Evolutionary conservation across 2,888 invertebrate genomes (phyloP), one percentile per base, ranked within the genome.

Genomic region (Drosophila mercatorum): DNA sequence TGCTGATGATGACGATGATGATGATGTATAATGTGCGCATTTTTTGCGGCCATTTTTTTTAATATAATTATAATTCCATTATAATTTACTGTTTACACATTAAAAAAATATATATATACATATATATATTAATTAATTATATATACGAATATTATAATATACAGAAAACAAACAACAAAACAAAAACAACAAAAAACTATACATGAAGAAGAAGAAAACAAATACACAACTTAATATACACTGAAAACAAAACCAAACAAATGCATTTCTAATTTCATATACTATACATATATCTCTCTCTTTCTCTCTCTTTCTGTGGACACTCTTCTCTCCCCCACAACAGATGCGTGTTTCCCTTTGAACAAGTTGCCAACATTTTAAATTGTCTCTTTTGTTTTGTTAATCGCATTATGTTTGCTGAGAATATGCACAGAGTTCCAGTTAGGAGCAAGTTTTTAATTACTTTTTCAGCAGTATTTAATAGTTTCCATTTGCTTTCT

Each of bases 221-320:
- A 87, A 82, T 83, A 88, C 81, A 86, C 86, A 86, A 89, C 83
- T 77, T 88, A 86, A 88, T 86, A 86, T 86, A 86, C 86, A 86
- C 86, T 88, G 88, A 88, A 86, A 81, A 89, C 77, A 69, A 88
- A 78, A 76, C 62, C 53, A 79, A 79, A 83, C 72, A 49, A 72
- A 74, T 78, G 88, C 80, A 82, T 85, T 90, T 89, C 76, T 86
- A 53, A 89, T 89, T 86, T 83, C 31, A 60, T 22, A 46, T 31
- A 31, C n/a, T 55, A n/a, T 28, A 36, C 38, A 44, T 26, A 22
- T 22, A 22, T 22, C 1, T 22, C 22, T 22, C 22, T 22, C 22
- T 36, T 31, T 46, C 38, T 47, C 2, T 28, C 22, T 44, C 44
- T 44, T 10, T 64, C 36, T 28, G 5, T 58, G n/a, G 14, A 41